A percentile compares a stretch with the other conserved stretches of the same genome.
Conservation (phyloP, 1,140 invertebrate genomes). For the Chironomus striatipennis region DNA sequence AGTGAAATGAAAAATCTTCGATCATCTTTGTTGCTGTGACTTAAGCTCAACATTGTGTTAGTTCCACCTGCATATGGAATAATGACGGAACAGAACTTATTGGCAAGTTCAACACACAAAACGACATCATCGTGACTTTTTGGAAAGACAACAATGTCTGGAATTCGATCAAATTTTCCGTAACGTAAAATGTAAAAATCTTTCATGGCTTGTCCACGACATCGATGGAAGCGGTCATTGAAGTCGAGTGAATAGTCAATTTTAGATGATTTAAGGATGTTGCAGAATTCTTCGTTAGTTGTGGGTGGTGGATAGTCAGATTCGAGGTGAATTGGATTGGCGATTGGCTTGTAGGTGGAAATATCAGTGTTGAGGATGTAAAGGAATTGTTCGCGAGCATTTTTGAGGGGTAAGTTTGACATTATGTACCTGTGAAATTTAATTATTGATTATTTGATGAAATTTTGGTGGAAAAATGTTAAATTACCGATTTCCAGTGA, state of each 20-base stretch:
- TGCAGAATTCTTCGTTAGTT: neutral
- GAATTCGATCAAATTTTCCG: slow-evolving; percentile 50
- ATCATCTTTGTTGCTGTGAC: slow-evolving; percentile 49
- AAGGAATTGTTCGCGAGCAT: neutral
- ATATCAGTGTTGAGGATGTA: neutral
- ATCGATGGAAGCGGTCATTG: slow-evolving; percentile 50
- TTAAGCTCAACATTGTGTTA: slow-evolving; percentile 56
- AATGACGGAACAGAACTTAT: slow-evolving; percentile 39
- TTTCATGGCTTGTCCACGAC: slow-evolving; percentile 60
- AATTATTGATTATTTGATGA: no score
- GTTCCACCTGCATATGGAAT: slow-evolving; percentile 69
- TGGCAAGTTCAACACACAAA: slow-evolving; percentile 50
- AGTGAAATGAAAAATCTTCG: slow-evolving; percentile 54
- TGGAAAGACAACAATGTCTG: slow-evolving; percentile 62
- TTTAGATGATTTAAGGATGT: neutral
- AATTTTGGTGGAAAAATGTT: no score
- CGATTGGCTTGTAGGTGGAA: neutral
- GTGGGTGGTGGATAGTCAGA: neutral
- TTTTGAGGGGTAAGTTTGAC: no score
- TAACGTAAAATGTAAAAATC: slow-evolving; percentile 52
- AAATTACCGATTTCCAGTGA: neutral
- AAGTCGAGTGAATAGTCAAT: neutral
- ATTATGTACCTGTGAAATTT: no score
- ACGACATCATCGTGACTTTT: slow-evolving; percentile 48
- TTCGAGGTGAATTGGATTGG: neutral